A percentile compares a stretch with the other conserved stretches of the same genome.
Evolutionary conservation across 2,797 vertebrate species (phyloP).

Genomic region (Sebastes oblongus): DNA sequence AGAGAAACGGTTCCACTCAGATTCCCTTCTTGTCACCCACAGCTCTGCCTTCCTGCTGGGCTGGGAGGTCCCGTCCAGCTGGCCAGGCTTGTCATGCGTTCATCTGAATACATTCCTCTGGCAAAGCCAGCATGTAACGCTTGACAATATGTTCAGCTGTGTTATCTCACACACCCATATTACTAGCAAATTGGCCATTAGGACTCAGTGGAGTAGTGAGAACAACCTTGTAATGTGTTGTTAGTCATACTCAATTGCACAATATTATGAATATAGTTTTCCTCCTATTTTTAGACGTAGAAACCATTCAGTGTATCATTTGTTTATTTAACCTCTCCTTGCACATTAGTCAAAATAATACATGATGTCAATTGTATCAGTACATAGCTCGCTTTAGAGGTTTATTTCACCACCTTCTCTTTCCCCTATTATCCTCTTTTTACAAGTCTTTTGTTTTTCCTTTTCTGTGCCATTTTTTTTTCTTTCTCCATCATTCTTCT

Average conservation of each 20-base stretch:
- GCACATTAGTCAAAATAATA: constrained; percentile 15
- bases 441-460: constrained; percentile 11
- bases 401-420: not conserved
- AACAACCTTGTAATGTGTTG: constrained; percentile 37
- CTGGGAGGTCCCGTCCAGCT: constrained; percentile 40
- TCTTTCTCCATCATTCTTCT: not conserved
- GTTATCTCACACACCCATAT: constrained; percentile 40
- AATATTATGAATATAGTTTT: constrained; percentile 12
- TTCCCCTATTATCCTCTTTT: constrained; percentile 6
- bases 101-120: constrained; percentile 60
- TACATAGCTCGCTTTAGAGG: not conserved
- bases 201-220: constrained; percentile 21
- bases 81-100: constrained; percentile 50
- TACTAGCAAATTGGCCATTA: constrained; percentile 53
- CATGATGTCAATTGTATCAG: constrained; percentile 10
- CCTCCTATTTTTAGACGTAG: constrained; percentile 24
- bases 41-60: constrained; percentile 14
- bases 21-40: constrained; percentile 21
- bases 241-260: constrained; percentile 41
- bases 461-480: constrained; percentile 26
- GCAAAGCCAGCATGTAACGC: constrained; percentile 46
- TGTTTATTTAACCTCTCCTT: constrained; percentile 21
- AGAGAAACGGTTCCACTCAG: constrained; percentile 19
- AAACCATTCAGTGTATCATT: constrained; percentile 1
- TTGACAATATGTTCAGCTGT: constrained; percentile 41